phyloP scores from a whole-genome alignment of 2,797 vertebrate species.

The Neomorphus geoffroyi region DNA sequence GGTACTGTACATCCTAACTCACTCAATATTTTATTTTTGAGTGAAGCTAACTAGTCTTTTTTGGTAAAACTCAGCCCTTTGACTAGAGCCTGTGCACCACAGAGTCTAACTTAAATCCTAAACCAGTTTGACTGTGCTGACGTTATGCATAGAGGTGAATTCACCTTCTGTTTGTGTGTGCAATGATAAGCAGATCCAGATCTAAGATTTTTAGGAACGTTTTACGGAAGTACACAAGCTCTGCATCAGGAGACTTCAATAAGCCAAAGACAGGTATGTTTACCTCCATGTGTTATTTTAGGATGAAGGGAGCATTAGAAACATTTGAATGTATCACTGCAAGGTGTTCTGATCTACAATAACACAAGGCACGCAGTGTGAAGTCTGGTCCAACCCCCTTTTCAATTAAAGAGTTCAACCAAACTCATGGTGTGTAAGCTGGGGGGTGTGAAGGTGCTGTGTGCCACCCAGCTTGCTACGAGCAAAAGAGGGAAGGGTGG shows the following conservation, averaged over 20 bases:
- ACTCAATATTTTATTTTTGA: not conserved
- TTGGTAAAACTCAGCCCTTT: not conserved
- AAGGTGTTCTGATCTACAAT: not conserved
- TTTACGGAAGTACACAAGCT: not conserved
- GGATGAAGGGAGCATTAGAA: not conserved
- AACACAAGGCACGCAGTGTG: not conserved
- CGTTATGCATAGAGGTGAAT: not conserved
- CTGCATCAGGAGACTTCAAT: not conserved
- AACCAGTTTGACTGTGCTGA: not conserved
- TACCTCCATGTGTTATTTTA: not conserved
- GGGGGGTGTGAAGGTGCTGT: rapidly evolving
- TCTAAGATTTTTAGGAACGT: not conserved
- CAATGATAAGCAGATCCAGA: not conserved
- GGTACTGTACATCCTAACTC: not conserved
- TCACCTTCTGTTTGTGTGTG: not conserved
- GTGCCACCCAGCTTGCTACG: slow-evolving; percentile 41
- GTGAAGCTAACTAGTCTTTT: not conserved
- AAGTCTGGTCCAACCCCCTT: not conserved
- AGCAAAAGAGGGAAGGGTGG: not conserved
- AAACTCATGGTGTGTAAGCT: not conserved
- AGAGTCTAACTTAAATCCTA: not conserved
- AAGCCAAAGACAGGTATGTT: not conserved
- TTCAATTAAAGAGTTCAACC: not conserved
- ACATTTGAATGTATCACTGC: not conserved
- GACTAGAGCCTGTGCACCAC: not conserved